Base-by-base conservation (phyloP, 2,888 invertebrate species). In the Andrena camellia region DNA sequence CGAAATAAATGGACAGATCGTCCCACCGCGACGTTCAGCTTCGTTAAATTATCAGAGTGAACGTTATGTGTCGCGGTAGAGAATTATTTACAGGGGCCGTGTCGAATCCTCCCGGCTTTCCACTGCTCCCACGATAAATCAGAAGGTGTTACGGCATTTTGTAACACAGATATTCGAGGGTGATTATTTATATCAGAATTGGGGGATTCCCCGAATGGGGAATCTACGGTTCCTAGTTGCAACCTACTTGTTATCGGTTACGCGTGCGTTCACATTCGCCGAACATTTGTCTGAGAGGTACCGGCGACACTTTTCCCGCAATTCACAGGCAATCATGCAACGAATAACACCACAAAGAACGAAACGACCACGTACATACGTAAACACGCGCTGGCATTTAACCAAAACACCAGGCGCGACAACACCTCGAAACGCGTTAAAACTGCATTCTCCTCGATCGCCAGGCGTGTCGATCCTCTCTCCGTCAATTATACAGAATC, bases 361-460 rank as follows among this genome's bases (percentile, higher is more conserved):
- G 33, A 60, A 59, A 17, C 17, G 7, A 31, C 31, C 26, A 60
- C 23, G 17, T 10, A 26, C 23, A 10, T 64, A 57, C 17, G 64
- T 73, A 78, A 67, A 78, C 78, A 78, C 67, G 23, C 29, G 35
- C 50, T 10, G 29, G 26, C 64, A 64, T 10, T 17, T 35, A 59
- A 23, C 23, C 17, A n/a, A 3, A 10, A 10, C 60, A 76, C 54
- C 52, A 3, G 57, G 17, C 20, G 52, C 20, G 52, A 29, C 6
- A 31, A 13, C 50, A 66, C n/a, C 20, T 64, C 33, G 29, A 26
- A 35, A 5, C 31, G 23, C 31, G 23, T 42, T 54, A 29, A n/a
- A n/a, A 13, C 52, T 33, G 13, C 23, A 26, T 35, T n/a, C 35
- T 23, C 31, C 6, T 17, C 17, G 29, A 67, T 54, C 54, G 29